A percentile compares a stretch with the other conserved stretches of the same genome.
These are phyloP conservation scores for Subacronicta megacephala DNA, from an alignment of 2,888 invertebrate species.

Conservation along the genomic window DNA sequence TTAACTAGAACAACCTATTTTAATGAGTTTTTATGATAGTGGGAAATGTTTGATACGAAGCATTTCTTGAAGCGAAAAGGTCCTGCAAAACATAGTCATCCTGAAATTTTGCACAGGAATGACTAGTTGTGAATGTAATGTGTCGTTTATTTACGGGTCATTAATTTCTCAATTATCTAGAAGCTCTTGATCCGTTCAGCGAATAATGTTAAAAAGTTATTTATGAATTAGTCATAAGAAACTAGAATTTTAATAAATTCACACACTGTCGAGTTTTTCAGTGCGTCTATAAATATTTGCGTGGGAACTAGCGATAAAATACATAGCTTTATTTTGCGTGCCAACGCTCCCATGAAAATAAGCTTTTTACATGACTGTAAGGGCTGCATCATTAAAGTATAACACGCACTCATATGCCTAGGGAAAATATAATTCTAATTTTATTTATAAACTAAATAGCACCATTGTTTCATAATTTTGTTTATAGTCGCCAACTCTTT, in stretches of 20 bases:
- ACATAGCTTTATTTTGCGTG: slow-evolving; percentile 43
- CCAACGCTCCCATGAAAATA: slow-evolving; percentile 44
- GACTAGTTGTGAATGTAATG: background rate
- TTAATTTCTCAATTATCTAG: slow-evolving; percentile 4
- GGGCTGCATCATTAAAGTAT: slow-evolving; percentile 23
- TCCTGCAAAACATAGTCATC: no score
- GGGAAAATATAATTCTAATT: slow-evolving; percentile 1
- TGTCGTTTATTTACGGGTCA: background rate
- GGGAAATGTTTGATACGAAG: no score
- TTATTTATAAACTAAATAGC: slow-evolving; percentile 1
- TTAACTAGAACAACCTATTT: no score
- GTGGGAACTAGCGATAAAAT: slow-evolving; percentile 55
- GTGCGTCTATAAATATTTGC: slow-evolving; percentile 43
- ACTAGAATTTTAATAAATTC: slow-evolving; percentile 48
- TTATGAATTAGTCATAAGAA: slow-evolving; percentile 35
- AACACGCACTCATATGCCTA: slow-evolving; percentile 15
- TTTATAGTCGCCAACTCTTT: no score
- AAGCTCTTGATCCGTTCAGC: slow-evolving; percentile 9
- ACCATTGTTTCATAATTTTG: no score
- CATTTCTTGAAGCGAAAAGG: no score
- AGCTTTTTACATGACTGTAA: slow-evolving; percentile 44
- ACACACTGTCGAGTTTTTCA: slow-evolving; percentile 44
- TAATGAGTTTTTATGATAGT: no score
- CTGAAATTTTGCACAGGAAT: background rate
- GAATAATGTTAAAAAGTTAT: slow-evolving; percentile 20